Conservation (phyloP, 2,888 invertebrate genomes). For the Agriopis marginaria region DNA sequence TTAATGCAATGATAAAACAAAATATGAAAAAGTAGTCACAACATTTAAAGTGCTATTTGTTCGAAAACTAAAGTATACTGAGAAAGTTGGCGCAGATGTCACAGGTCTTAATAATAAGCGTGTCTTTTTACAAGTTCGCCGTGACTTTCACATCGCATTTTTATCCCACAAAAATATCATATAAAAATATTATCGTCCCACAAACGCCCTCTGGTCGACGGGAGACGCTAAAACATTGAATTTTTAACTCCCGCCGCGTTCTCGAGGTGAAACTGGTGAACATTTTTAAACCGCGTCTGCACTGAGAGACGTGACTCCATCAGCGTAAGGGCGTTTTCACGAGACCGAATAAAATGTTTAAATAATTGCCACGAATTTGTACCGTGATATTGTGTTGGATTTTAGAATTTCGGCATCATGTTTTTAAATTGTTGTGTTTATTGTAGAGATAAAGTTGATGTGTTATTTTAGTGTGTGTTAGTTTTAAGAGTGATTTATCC, state of each 20-base stretch:
- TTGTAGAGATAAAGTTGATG: slow-evolving; percentile 24
- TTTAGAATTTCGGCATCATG: slow-evolving; percentile 16
- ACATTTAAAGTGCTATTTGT: no score
- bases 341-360: slow-evolving; percentile 42
- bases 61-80: no score
- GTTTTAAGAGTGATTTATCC: background rate
- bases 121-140: background rate
- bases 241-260: slow-evolving; percentile 66
- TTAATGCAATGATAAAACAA: background rate
- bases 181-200: slow-evolving; percentile 46
- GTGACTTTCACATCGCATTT: slow-evolving; percentile 13
- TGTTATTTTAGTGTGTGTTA: slow-evolving; percentile 9
- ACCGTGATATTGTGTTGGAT: slow-evolving; percentile 37
- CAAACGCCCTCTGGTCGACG: slow-evolving; percentile 51
- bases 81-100: no score
- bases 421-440: slow-evolving; percentile 20
- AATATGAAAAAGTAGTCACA: background rate
- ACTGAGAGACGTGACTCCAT: slow-evolving; percentile 65
- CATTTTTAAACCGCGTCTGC: slow-evolving; percentile 69
- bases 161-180: slow-evolving; percentile 25
- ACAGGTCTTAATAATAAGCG: no score
- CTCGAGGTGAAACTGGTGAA: slow-evolving; percentile 51
- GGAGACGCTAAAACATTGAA: slow-evolving; percentile 63
- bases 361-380: slow-evolving; percentile 42
- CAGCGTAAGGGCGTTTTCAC: slow-evolving; percentile 53